These are phyloP conservation scores for Capreolus pygargus DNA, from an alignment of 2,113 vertebrate genomes.

Conservation along the genomic window DNA sequence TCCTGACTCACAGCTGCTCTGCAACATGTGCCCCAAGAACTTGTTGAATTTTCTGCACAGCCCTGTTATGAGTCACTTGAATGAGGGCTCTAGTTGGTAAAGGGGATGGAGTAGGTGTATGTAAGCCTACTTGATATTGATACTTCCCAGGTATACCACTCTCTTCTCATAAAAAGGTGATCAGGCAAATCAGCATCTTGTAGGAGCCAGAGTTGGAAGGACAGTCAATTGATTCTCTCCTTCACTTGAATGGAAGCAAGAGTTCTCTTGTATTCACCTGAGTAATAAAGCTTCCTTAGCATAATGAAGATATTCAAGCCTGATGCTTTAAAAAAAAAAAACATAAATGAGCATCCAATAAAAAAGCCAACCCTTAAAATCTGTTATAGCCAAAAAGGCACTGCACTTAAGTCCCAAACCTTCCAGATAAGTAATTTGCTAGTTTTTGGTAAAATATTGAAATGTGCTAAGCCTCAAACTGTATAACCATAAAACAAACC, in stretches of 20 bases:
- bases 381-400: neutral
- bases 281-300: neutral
- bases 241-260: neutral
- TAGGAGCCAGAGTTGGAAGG: neutral
- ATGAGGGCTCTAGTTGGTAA: neutral
- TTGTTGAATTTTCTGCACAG: neutral
- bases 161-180: neutral
- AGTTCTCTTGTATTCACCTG: neutral
- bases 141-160: neutral
- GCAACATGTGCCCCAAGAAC: neutral
- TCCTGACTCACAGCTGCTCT: neutral
- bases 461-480: neutral
- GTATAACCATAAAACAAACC: neutral
- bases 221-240: neutral
- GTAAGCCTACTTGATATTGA: neutral
- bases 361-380: neutral
- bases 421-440: neutral
- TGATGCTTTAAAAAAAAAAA: neutral
- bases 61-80: neutral
- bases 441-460: conserved; percentile 9
- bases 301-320: neutral
- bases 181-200: neutral
- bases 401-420: neutral
- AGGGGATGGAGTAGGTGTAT: neutral
- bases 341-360: neutral